phyloP scores from a whole-genome alignment of 2,113 vertebrate species.

The Gnathonemus longibarbis region DNA sequence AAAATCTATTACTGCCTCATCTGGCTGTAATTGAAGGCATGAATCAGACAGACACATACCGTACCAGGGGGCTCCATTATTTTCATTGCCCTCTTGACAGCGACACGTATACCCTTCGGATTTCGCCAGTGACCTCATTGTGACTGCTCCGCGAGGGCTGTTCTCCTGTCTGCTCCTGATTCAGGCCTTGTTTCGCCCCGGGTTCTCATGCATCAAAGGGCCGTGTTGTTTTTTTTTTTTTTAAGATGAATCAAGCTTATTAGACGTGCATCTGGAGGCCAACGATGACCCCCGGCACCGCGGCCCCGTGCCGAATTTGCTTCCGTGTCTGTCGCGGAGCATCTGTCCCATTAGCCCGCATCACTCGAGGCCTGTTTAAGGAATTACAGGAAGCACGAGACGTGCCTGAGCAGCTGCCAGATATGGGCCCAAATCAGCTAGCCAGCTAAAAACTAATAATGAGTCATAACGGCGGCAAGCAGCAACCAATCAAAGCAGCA shows the following conservation, averaged over 20 bases:
- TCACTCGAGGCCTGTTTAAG: neutral
- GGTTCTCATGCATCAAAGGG: neutral
- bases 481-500: neutral
- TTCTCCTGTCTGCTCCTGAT: neutral
- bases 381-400: neutral
- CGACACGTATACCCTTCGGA: neutral
- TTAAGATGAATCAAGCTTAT: neutral
- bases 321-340: neutral
- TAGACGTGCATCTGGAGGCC: neutral
- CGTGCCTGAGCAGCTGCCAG: neutral
- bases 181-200: neutral
- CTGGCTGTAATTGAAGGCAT: conserved; percentile 11
- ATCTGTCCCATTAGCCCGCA: neutral
- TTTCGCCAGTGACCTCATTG: conserved; percentile 11
- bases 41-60: conserved; percentile 12
- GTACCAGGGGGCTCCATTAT: conserved; percentile 1
- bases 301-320: neutral
- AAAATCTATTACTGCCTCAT: conserved; percentile 14
- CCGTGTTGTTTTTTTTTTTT: neutral
- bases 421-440: neutral
- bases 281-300: neutral
- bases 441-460: neutral
- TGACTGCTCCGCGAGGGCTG: neutral
- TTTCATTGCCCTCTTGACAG: neutral
- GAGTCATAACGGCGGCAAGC: neutral